Evolutionary conservation across 2,113 vertebrate genomes (phyloP), one percentile per base, ranked within the genome.

Genomic region (Chrysemys picta): DNA sequence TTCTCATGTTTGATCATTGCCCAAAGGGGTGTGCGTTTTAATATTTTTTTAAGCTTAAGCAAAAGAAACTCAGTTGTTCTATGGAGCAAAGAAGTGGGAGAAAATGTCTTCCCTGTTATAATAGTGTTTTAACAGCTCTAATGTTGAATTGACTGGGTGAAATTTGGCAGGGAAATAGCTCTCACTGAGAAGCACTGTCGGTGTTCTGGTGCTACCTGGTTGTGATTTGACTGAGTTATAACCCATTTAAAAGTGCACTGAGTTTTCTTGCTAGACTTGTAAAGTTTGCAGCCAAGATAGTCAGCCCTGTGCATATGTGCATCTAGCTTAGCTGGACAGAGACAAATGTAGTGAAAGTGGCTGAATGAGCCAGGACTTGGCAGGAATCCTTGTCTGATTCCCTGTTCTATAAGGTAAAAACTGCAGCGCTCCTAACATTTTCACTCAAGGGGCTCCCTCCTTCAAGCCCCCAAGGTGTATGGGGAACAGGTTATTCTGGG

Each of bases 1-100:
- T 88, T 25, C 6, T 21, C 1, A 8, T 65, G 29, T 50, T 82
- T 84, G 22, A 85, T 57, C 9, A 81, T 85, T 79, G 35, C n/a
- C 42, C 27, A 9, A 89, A 17, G 81, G 80, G 3, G 3, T 69
- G 85, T 84, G 8, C 79, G 81, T 53, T 42, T 84, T 93, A 79
- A 91, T 69, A 56, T 59, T 1, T 53, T 45, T 78, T 82, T 3
- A 27, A 6, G 11, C 80, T 86, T 1, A 2, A 4, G 27, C 47
- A 80, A 59, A 95, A 17, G 80, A 82, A 72, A 83, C 94, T 92
- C 27, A 84, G 16, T 81, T 93, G 50, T 22, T 92, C 53, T 88
- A 50, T 31, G 25, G 75, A 78, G 82, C 45, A 81, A 79, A 84
- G 94, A 29, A 16, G 80, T 86, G 12, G 45, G 35, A 75, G 50